Evolutionary conservation across 2,797 vertebrate species (phyloP).

Genomic region (Lepus townsendii): DNA sequence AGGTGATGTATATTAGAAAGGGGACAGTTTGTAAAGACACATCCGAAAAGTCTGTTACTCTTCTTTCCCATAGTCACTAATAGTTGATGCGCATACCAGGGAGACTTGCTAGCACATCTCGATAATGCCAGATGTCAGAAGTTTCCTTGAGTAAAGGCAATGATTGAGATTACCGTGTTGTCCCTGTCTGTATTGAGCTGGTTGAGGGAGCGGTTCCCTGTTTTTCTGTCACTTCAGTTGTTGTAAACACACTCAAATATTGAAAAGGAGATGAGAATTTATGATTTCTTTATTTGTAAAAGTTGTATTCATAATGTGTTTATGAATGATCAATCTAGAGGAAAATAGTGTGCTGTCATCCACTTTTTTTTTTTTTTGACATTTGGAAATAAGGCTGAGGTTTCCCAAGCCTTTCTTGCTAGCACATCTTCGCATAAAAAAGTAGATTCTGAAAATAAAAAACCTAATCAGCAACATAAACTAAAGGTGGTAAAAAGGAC

Average conservation of each 20-base stretch:
- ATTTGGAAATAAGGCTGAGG: slow-evolving; percentile 18
- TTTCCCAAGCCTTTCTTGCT: neutral
- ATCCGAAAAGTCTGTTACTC: neutral
- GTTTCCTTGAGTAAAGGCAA: neutral
- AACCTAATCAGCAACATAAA: neutral
- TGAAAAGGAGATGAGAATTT: slow-evolving; percentile 14
- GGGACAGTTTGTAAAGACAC: neutral
- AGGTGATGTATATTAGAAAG: neutral
- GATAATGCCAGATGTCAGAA: neutral
- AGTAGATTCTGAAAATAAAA: slow-evolving; percentile 36
- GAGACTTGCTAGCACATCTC: neutral
- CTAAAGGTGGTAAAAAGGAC: neutral
- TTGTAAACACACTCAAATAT: neutral
- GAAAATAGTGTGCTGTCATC: neutral
- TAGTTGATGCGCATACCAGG: neutral
- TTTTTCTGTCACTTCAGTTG: neutral
- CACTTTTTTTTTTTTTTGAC: neutral
- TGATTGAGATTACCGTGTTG: neutral
- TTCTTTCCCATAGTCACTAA: neutral
- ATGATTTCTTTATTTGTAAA: slow-evolving; percentile 25
- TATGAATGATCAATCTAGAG: neutral
- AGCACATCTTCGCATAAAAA: neutral
- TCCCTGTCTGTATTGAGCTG: neutral
- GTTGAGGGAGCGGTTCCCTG: neutral
- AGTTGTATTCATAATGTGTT: neutral